phyloP scores from a whole-genome alignment of 2,113 vertebrate genomes.

The Clarias gariepinus region DNA sequence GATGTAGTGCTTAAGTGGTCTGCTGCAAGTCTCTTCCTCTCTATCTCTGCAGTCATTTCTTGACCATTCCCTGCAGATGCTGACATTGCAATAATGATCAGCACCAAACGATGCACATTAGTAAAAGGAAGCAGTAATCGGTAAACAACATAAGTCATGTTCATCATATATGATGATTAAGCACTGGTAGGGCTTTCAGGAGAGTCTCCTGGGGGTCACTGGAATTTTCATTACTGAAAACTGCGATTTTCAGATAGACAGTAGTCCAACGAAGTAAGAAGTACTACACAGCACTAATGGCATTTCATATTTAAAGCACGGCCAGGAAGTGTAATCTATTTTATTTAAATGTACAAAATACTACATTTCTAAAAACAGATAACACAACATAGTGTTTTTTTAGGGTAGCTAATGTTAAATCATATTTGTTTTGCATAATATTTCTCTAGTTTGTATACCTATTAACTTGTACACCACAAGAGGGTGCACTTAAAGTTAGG shows the following conservation, averaged over 20 bases:
- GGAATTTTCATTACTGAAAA: neutral
- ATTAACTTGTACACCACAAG: too few relatives aligned
- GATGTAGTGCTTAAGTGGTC: conserved; percentile 14
- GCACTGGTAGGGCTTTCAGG: neutral
- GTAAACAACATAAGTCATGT: neutral
- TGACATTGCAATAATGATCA: neutral
- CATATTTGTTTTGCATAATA: too few relatives aligned
- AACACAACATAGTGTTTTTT: too few relatives aligned
- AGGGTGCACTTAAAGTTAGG: too few relatives aligned
- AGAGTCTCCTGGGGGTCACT: too few relatives aligned
- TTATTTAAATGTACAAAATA: too few relatives aligned
- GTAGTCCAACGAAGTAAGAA: neutral
- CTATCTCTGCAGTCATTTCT: neutral
- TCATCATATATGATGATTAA: neutral
- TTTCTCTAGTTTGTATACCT: too few relatives aligned
- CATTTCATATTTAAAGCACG: neutral
- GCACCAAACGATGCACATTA: neutral
- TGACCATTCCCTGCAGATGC: neutral
- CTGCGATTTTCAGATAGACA: neutral
- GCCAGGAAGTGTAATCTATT: neutral
- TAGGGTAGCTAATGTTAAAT: too few relatives aligned
- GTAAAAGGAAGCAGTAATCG: neutral
- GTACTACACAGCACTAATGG: neutral
- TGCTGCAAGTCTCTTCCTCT: neutral
- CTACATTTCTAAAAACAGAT: too few relatives aligned